These are phyloP conservation scores for Morus bassanus DNA, from an alignment of 2,797 vertebrate genomes.

Conservation along the genomic window DNA sequence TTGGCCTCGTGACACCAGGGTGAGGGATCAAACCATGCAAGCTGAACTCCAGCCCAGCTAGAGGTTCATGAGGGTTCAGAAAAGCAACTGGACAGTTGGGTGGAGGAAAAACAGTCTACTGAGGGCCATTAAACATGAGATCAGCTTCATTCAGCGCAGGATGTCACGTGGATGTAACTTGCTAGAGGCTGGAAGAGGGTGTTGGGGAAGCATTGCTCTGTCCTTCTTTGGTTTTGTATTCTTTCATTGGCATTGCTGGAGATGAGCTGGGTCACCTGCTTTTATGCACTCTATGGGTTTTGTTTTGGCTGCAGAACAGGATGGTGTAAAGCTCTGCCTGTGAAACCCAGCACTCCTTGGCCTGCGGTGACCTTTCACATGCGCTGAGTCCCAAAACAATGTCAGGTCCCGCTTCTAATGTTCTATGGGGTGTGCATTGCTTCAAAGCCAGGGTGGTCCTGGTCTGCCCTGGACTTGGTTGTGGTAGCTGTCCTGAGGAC, in stretches of 20 bases:
- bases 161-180: not conserved
- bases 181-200: not conserved
- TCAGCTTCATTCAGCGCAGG: not conserved
- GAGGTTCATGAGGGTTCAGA: conserved; percentile 38
- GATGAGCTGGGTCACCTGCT: not conserved
- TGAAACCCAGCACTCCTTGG: not conserved
- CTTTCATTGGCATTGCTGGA: not conserved
- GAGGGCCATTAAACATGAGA: not conserved
- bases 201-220: not conserved
- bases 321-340: not conserved
- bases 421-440: not conserved
- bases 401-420: rapidly evolving
- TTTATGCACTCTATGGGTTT: not conserved
- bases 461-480: not conserved
- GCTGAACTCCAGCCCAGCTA: conserved; percentile 3
- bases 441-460: not conserved
- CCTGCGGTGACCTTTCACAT: rapidly evolving
- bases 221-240: not conserved
- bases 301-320: not conserved
- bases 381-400: not conserved
- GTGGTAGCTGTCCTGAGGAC: not conserved
- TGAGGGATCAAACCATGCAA: not conserved
- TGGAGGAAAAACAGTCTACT: not conserved
- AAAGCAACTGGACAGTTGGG: not conserved
- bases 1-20: not conserved